These are phyloP conservation scores for Anser cygnoides DNA, from an alignment of 2,113 vertebrate genomes.

Conservation along the genomic window DNA sequence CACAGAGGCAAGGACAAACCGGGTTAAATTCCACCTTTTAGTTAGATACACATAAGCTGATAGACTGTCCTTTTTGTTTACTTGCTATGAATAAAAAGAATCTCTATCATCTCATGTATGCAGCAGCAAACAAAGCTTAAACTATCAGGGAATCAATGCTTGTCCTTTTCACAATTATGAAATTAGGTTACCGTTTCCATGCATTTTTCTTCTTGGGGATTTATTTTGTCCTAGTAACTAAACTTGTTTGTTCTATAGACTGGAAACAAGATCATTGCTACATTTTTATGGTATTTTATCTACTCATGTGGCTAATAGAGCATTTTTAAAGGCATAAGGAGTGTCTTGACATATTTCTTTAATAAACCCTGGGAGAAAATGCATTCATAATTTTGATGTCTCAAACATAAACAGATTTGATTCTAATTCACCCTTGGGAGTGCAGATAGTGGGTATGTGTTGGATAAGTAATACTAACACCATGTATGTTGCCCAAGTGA, in stretches of 20 bases:
- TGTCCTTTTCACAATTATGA: neutral
- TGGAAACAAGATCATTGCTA: constrained; percentile 1
- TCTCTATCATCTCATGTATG: neutral
- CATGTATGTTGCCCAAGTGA: neutral
- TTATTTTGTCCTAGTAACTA: neutral
- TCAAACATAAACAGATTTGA: constrained; percentile 25
- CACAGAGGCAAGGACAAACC: neutral
- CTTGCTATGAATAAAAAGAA: neutral
- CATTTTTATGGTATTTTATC: constrained; percentile 6
- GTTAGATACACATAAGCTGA: neutral
- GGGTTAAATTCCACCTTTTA: neutral
- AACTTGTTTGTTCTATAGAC: constrained; percentile 10
- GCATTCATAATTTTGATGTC: neutral
- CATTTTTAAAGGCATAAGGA: neutral
- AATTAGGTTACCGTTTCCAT: neutral
- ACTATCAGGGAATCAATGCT: neutral
- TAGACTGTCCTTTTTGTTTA: neutral
- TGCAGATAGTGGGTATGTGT: neutral
- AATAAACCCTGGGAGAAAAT: neutral
- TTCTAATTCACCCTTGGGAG: neutral
- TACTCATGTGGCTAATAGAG: neutral
- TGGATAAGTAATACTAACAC: neutral
- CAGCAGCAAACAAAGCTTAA: neutral
- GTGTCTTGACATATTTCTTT: neutral
- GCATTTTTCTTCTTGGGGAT: neutral